These are phyloP conservation scores for Lasioglossum albipes DNA, from an alignment of 1,140 invertebrate species.

Conservation along the genomic window DNA sequence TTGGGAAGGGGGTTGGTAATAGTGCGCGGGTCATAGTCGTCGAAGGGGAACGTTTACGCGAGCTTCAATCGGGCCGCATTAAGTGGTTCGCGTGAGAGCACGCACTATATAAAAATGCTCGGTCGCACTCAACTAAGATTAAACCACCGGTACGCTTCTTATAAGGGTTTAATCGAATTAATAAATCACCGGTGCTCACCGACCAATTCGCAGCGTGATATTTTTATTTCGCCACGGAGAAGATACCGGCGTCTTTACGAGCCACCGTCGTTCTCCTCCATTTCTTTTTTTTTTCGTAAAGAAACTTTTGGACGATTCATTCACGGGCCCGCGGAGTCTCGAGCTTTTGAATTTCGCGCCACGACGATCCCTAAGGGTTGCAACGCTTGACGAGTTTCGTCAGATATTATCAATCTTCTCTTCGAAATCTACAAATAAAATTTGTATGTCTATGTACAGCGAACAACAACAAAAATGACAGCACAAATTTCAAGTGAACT, in stretches of 20 bases:
- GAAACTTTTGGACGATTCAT: no score
- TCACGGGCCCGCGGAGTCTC: background rate
- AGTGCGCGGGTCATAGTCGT: constrained; percentile 31
- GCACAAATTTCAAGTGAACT: no score
- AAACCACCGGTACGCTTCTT: constrained; percentile 66
- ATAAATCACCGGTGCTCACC: constrained; percentile 68
- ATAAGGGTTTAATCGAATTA: constrained; percentile 74
- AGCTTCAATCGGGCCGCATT: constrained; percentile 58
- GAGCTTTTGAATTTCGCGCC: background rate
- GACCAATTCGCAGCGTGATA: constrained; percentile 68
- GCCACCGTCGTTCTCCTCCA: background rate
- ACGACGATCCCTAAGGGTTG: background rate
- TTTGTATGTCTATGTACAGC: no score
- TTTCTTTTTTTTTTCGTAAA: background rate
- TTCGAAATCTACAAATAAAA: no score
- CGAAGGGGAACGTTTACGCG: constrained; percentile 46
- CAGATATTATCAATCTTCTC: no score
- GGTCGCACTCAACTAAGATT: constrained; percentile 69
- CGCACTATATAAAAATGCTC: constrained; percentile 71
- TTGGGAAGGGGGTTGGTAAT: constrained; percentile 10
- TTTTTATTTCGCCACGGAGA: constrained; percentile 63
- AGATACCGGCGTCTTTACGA: constrained; percentile 26
- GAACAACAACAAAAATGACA: background rate
- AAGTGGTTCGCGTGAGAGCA: constrained; percentile 67
- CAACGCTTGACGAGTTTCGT: no score